phyloP scores from a whole-genome alignment of 2,888 invertebrate genomes.

The Ametastegia equiseti region DNA sequence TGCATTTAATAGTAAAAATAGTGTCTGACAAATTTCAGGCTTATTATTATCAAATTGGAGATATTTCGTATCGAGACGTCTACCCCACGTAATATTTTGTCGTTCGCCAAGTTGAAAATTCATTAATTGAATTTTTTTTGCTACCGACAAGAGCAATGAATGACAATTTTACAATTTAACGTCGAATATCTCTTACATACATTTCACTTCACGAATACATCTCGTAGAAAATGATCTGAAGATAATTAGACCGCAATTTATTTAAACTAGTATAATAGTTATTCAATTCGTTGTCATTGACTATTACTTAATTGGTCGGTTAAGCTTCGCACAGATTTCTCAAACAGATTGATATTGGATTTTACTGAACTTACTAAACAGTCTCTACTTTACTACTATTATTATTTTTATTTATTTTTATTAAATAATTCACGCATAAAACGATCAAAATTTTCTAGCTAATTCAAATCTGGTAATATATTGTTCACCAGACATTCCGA shows the following conservation, averaged over 20 bases:
- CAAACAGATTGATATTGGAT: background rate
- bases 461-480: background rate
- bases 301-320: background rate
- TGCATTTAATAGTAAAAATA: slow-evolving; percentile 24
- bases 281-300: background rate
- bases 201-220: background rate
- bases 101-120: background rate
- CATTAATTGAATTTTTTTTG: background rate
- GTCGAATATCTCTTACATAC: background rate
- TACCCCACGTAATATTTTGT: background rate
- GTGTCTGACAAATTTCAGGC: background rate
- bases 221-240: slow-evolving; percentile 3
- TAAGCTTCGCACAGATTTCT: background rate
- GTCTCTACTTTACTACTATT: background rate
- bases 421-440: background rate
- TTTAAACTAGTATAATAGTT: slow-evolving; percentile 3
- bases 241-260: slow-evolving; percentile 1
- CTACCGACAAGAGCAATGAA: background rate
- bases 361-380: background rate
- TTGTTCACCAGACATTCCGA: background rate
- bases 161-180: slow-evolving; percentile 2
- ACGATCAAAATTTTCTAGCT: background rate
- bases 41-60: background rate
- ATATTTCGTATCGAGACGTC: background rate
- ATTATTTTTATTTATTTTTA: background rate